Base-by-base conservation (phyloP, 2,113 vertebrate genomes). In the Centropus bengalensis region DNA sequence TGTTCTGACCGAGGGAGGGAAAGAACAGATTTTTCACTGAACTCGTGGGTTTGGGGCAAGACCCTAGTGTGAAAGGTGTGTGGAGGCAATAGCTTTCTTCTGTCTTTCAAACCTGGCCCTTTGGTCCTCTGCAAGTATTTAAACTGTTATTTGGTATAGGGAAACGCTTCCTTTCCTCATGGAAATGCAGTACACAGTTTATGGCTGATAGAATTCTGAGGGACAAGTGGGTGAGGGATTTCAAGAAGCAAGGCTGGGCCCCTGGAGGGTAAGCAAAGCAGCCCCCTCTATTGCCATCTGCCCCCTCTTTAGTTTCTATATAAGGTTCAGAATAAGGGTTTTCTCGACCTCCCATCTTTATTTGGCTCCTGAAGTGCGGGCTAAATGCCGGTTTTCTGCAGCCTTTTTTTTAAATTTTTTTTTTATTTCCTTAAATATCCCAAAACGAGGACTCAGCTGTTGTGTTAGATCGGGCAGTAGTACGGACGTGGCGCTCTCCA, bases 191-290 rank as follows among this genome's bases (percentile, higher is more conserved):
- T 45, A n/a, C 10, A 2, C 6, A 20, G 33, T 54, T 40, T 33
- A 33, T 2, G 36, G 18, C 36, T 32, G 59, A 32, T 1, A 12
- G 32, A 45, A 15, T 52, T 52, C 71, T 5, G 3, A 62, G 70
- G 47, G 16, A 42, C 9, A 17, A 12, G 9, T 0, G 8, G n/a
- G 19, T 30, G 44, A 63, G 8, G 23, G 12, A 32, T 63, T 59
- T 67, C 6, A 12, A 11, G 32, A 36, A 22, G 24, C 1, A 10
- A 66, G 20, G 22, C 0, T 2, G 20, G 30, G 64, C 13, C 6
- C 1, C 12, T 1, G 13, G 14, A 12, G 14, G 13, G 36, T 77
- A 5, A 42, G 52, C 20, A 60, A 0, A 0, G 36, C 3, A 42
- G 42, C 26, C 0, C 2, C 0, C 9, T 36, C 36, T 36, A 36